Evolutionary conservation across 1,140 invertebrate species (phyloP).

Genomic region (Pectinophora gossypiella): DNA sequence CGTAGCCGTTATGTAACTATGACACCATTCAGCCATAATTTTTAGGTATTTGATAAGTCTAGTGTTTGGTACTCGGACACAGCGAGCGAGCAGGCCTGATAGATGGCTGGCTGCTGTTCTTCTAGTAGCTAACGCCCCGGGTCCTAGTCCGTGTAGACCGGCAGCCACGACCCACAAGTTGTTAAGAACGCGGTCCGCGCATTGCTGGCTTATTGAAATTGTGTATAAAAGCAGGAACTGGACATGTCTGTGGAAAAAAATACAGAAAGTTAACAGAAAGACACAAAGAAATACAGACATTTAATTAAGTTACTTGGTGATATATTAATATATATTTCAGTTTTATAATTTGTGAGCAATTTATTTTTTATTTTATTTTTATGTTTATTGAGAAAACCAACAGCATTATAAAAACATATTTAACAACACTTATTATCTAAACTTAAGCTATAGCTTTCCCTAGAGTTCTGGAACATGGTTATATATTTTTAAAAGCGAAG

Average conservation of each 20-base stretch:
- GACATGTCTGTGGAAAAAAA: slow-evolving; percentile 51
- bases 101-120: slow-evolving; percentile 62
- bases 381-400: too few relatives aligned
- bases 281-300: background rate
- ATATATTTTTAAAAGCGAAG: too few relatives aligned
- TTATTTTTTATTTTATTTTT: too few relatives aligned
- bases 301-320: background rate
- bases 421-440: too few relatives aligned
- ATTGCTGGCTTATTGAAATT: slow-evolving; percentile 66
- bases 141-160: slow-evolving; percentile 46
- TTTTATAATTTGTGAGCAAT: too few relatives aligned
- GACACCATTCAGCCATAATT: slow-evolving; percentile 70
- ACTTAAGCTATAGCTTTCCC: too few relatives aligned
- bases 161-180: slow-evolving; percentile 56
- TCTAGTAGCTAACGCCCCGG: slow-evolving; percentile 56
- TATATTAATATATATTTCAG: background rate
- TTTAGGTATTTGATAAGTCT: slow-evolving; percentile 56
- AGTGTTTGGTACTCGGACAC: slow-evolving; percentile 50
- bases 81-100: slow-evolving; percentile 58
- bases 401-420: too few relatives aligned
- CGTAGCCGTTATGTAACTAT: slow-evolving; percentile 64
- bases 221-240: slow-evolving; percentile 69
- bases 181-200: slow-evolving; percentile 51
- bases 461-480: too few relatives aligned
- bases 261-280: background rate